Percentiles rank a stretch among this genome's conserved stretches.
phyloP scores from a whole-genome alignment of 2,797 vertebrate genomes.

The Periophthalmus magnuspinnatus region DNA sequence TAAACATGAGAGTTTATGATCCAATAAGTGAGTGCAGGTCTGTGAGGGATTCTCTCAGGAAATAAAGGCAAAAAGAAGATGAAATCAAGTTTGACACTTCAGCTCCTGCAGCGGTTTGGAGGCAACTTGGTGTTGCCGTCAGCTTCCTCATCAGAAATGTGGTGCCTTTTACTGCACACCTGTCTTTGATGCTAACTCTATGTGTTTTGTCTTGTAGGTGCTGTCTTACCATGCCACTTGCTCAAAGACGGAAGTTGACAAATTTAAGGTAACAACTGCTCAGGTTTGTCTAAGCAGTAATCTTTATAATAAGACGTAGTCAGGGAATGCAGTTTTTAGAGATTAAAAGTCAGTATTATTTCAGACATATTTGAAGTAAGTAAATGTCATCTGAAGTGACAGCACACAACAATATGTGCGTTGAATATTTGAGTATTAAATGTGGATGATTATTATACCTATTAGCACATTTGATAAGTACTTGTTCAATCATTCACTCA shows the following conservation, averaged over 20 bases:
- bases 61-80: slow-evolving; percentile 50
- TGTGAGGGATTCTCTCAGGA: slow-evolving; percentile 64
- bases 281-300: slow-evolving; percentile 11
- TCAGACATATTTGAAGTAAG: neutral
- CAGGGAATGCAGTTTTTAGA: neutral
- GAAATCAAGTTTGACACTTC: slow-evolving; percentile 48
- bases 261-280: slow-evolving; percentile 91
- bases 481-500: too few species aligned
- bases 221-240: slow-evolving; percentile 98
- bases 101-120: slow-evolving; percentile 43
- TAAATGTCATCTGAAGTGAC: neutral
- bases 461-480: too few species aligned
- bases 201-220: slow-evolving; percentile 79
- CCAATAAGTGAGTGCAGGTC: slow-evolving; percentile 68
- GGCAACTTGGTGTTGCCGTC: slow-evolving; percentile 26
- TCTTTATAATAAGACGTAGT: slow-evolving; percentile 13
- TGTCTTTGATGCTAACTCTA: slow-evolving; percentile 27
- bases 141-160: slow-evolving; percentile 34
- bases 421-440: neutral
- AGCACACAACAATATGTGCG: neutral
- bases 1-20: slow-evolving; percentile 76
- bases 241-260: slow-evolving; percentile 98
- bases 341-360: slow-evolving; percentile 31
- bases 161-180: slow-evolving; percentile 13
- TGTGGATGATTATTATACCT: too few species aligned